Evolutionary conservation across 2,113 vertebrate species (phyloP), one percentile per base, ranked within the genome.

Genomic region (Gambusia holbrooki): DNA sequence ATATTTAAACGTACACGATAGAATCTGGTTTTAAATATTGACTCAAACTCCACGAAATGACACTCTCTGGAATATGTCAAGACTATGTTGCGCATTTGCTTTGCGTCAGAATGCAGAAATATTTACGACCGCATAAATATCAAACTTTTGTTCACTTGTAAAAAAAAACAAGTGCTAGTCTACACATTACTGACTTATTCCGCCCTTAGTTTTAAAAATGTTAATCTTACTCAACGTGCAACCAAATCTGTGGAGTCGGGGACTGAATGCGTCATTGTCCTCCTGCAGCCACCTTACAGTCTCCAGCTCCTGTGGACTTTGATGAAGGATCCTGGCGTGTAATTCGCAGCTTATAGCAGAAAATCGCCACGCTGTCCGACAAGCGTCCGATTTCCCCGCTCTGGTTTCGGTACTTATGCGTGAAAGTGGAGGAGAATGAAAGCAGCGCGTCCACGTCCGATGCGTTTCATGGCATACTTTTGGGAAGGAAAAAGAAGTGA

Each of bases 321-420:
- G 14, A 51, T 54, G 48, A 29, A 27, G 51, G 7, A 19, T 30
- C 68, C 27, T 17, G 66, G 77, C 73, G 82, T 84, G 88, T 88
- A 86, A 90, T 92, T 78, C 71, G 72, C 8, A 40, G 63, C 30
- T 33, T 40, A 13, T 15, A 45, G 85, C 87, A 87, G 81, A 89
- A 92, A 85, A 91, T 88, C 73, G 83, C 75, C 30, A 29, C 2
- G 68, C 64, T 91, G 89, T 89, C 73, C 71, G 60, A 92, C 90
- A 90, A 61, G 54, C 17, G 45, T 81, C 83, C 82, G 80, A 90
- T 92, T 92, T 91, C 11, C 71, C 73, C 72, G 83, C 83, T 37
- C 69, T 80, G 89, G 85, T 89, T 77, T 79, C 86, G 90, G 79
- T 83, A 77, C 79, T 91, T 88, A 92, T 19, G 79, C 74, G 84